These are phyloP conservation scores for Brachyrhaphis roseni DNA, from an alignment of 2,797 vertebrate genomes.

Conservation along the genomic window DNA sequence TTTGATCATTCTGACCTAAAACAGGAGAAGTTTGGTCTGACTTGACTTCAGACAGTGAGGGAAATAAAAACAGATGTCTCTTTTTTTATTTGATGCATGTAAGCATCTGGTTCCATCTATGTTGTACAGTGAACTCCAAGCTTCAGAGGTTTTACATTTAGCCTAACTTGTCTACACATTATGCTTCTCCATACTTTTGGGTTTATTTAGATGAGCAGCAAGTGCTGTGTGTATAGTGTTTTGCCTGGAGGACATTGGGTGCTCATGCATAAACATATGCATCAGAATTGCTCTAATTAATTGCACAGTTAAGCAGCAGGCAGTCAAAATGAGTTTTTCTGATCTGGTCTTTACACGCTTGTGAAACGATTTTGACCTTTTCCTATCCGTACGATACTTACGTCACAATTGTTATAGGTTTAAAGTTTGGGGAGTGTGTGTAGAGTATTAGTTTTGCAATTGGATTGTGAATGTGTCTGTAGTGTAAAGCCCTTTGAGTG, in stretches of 20 bases:
- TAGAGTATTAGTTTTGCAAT: too few relatives aligned
- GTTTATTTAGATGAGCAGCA: constrained; percentile 24
- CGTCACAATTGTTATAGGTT: background rate
- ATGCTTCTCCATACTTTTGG: background rate
- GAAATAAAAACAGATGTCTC: background rate
- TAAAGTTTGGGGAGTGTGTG: background rate
- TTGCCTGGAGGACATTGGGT: constrained; percentile 36
- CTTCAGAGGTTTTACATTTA: background rate
- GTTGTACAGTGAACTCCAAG: background rate
- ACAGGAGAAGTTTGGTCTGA: background rate
- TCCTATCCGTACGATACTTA: constrained; percentile 12
- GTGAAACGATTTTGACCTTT: constrained; percentile 39
- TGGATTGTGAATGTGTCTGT: too few relatives aligned
- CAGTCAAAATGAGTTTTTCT: constrained; percentile 17
- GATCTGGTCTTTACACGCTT: constrained; percentile 21
- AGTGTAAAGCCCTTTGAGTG: too few relatives aligned
- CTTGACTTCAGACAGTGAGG: background rate
- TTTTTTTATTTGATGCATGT: background rate
- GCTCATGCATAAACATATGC: constrained; percentile 50
- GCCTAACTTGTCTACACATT: background rate
- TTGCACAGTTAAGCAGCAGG: constrained; percentile 38
- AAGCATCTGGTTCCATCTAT: background rate
- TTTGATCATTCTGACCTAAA: background rate
- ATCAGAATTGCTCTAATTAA: constrained; percentile 30
- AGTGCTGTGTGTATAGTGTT: constrained; percentile 21